Conservation (phyloP, 2,888 invertebrate genomes). For the Perizoma flavofasciatum region DNA sequence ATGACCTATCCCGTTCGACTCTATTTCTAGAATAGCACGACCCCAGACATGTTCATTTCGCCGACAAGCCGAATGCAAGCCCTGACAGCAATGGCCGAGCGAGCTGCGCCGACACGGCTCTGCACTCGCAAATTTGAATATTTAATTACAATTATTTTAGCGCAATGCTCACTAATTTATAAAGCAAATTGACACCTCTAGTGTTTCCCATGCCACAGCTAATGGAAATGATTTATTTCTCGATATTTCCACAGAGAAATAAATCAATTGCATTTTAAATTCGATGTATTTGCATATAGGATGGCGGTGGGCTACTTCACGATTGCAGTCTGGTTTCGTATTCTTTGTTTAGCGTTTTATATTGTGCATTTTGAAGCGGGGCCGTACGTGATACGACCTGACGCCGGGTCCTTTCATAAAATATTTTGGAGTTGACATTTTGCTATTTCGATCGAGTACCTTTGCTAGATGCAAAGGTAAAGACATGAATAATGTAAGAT, state of each 20-base stretch:
- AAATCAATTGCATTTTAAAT: slow-evolving; percentile 66
- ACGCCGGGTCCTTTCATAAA: slow-evolving; percentile 63
- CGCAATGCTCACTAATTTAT: slow-evolving; percentile 65
- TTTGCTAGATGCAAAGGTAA: too few species aligned
- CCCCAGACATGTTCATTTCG: slow-evolving; percentile 74
- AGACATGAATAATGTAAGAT: too few species aligned
- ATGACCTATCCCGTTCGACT: slow-evolving; percentile 77
- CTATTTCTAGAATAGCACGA: slow-evolving; percentile 71
- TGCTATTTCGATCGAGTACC: slow-evolving; percentile 55
- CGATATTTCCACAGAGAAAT: slow-evolving; percentile 52
- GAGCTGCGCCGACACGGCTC: slow-evolving; percentile 70
- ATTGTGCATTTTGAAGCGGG: slow-evolving; percentile 66
- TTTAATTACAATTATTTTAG: slow-evolving; percentile 74
- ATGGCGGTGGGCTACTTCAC: slow-evolving; percentile 63
- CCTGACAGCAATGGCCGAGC: slow-evolving; percentile 64
- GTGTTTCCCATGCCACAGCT: slow-evolving; percentile 48
- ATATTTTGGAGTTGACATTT: slow-evolving; percentile 71
- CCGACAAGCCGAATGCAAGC: slow-evolving; percentile 75
- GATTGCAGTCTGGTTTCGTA: slow-evolving; percentile 62
- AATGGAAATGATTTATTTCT: slow-evolving; percentile 60
- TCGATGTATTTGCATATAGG: slow-evolving; percentile 58
- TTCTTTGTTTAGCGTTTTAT: slow-evolving; percentile 72
- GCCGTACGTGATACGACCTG: slow-evolving; percentile 65
- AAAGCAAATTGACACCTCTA: slow-evolving; percentile 65
- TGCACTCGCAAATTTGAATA: slow-evolving; percentile 79